These are phyloP conservation scores for Hypsopygia costalis DNA, from an alignment of 2,888 invertebrate species.

Conservation along the genomic window DNA sequence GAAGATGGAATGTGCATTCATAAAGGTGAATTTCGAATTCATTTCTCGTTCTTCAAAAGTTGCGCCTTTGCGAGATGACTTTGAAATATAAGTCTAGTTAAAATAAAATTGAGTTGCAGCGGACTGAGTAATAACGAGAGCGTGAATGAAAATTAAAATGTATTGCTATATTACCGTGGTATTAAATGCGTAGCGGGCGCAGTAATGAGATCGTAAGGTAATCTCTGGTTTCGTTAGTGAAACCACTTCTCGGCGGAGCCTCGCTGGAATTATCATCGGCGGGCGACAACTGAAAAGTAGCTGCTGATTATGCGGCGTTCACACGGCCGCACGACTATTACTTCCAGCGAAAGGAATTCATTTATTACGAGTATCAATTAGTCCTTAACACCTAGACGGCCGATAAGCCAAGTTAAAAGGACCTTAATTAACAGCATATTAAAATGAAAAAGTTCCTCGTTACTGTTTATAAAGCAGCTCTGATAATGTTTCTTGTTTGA, in stretches of 20 bases:
- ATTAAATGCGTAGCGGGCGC: slow-evolving; percentile 41
- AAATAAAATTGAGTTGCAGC: slow-evolving; percentile 11
- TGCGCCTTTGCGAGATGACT: slow-evolving; percentile 1
- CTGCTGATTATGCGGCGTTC: slow-evolving; percentile 60
- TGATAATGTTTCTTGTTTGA: slow-evolving; percentile 32
- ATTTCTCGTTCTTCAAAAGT: slow-evolving; percentile 2
- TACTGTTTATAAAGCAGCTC: slow-evolving; percentile 50
- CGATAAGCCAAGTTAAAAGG: slow-evolving; percentile 52
- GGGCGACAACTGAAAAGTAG: slow-evolving; percentile 68
- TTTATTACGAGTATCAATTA: slow-evolving; percentile 69
- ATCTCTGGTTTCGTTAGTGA: slow-evolving; percentile 57
- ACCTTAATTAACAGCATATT: slow-evolving; percentile 63
- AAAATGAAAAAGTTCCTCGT: slow-evolving; percentile 60
- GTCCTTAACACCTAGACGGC: slow-evolving; percentile 61
- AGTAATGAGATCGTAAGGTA: slow-evolving; percentile 59
- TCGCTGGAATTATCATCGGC: slow-evolving; percentile 50
- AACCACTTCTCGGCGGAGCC: slow-evolving; percentile 28
- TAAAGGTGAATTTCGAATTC: slow-evolving; percentile 14
- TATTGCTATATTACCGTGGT: slow-evolving; percentile 46
- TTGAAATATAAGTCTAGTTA: slow-evolving; percentile 9
- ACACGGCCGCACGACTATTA: slow-evolving; percentile 54
- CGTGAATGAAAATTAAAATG: slow-evolving; percentile 47
- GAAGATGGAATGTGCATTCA: slow-evolving; percentile 21
- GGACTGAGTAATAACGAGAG: slow-evolving; percentile 29
- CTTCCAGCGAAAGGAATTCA: slow-evolving; percentile 46